Evolutionary conservation across 1,140 invertebrate genomes (phyloP).

Genomic region (Ectropis grisescens): DNA sequence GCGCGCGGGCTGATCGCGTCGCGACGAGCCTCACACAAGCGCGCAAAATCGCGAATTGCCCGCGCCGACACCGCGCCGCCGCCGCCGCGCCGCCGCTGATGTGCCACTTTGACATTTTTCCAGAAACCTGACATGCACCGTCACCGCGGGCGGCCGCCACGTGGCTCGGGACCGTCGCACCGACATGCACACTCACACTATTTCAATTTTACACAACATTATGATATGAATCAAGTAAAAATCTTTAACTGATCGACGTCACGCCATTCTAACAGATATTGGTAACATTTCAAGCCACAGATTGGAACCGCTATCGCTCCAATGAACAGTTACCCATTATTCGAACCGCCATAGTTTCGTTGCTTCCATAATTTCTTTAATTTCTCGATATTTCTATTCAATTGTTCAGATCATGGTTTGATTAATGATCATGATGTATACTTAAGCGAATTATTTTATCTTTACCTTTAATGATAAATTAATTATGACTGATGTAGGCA

Average conservation of each 20-base stretch:
- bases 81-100: conserved; percentile 26
- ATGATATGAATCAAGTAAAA: conserved; percentile 3
- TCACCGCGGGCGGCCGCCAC: conserved; percentile 44
- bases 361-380: no score
- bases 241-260: no score
- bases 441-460: no score
- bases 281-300: not conserved
- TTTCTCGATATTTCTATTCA: no score
- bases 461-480: no score
- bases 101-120: conserved; percentile 67
- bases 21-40: conserved; percentile 37
- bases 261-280: not conserved
- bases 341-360: no score
- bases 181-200: not conserved
- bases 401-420: no score
- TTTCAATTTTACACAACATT: no score
- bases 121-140: conserved; percentile 64
- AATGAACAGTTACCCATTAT: no score
- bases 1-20: conserved; percentile 21
- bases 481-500: no score
- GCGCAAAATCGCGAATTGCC: conserved; percentile 51
- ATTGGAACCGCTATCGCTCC: no score
- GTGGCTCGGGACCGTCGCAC: conserved; percentile 18
- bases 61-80: conserved; percentile 27
- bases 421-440: no score